A percentile compares a stretch with the other conserved stretches of the same genome.
Conservation (phyloP, 2,888 invertebrate species). For the Papilio gigon region DNA sequence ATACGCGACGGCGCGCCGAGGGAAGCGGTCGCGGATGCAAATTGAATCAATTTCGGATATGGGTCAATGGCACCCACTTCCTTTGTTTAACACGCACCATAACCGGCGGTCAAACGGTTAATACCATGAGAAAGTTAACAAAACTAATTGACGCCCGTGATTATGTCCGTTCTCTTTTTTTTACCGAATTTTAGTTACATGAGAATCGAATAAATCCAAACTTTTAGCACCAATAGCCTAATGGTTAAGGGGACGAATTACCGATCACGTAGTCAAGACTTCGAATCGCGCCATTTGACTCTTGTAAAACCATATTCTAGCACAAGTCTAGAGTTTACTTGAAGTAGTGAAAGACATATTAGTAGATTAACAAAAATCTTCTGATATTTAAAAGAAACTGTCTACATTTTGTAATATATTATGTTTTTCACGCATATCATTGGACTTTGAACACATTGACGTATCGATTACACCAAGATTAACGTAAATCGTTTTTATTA, state of each 20-base stretch:
- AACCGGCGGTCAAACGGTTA: constrained; percentile 6
- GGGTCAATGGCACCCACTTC: constrained; percentile 45
- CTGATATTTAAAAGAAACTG: too few species aligned
- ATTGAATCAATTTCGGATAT: constrained; percentile 44
- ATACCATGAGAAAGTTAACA: constrained; percentile 13
- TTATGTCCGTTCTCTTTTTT: background rate
- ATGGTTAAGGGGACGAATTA: too few species aligned
- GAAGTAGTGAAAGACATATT: too few species aligned
- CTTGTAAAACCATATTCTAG: too few species aligned
- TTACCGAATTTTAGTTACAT: too few species aligned
- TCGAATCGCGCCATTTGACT: too few species aligned
- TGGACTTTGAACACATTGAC: background rate
- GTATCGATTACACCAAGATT: background rate
- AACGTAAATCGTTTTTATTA: background rate
- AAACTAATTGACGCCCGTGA: background rate
- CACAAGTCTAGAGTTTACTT: too few species aligned
- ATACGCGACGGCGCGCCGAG: constrained; percentile 31
- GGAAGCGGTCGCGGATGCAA: constrained; percentile 41
- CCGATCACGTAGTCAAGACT: too few species aligned
- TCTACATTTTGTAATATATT: background rate
- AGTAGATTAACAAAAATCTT: too few species aligned
- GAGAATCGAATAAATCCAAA: background rate
- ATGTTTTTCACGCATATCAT: background rate
- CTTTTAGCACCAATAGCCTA: too few species aligned
- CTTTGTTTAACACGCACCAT: constrained; percentile 34